phyloP scores from a whole-genome alignment of 2,888 invertebrate species.

The Eumacrocentrus americanus region DNA sequence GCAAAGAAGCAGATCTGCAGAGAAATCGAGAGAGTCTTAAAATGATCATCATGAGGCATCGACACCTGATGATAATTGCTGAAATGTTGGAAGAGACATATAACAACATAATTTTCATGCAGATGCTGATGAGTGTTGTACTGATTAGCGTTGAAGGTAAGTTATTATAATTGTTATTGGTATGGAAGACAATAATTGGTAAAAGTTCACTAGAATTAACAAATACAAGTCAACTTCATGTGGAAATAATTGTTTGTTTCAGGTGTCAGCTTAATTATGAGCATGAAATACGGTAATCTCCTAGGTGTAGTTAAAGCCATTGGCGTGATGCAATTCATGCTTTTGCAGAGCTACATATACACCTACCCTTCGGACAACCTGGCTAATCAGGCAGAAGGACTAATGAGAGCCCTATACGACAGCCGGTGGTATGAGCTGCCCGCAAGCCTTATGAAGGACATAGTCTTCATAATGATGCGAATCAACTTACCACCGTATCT shows the following conservation, averaged over 20 bases:
- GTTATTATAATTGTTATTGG: slow-evolving; percentile 10
- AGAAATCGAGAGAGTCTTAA: slow-evolving; percentile 27
- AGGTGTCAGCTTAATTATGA: slow-evolving; percentile 43
- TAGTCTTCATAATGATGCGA: slow-evolving; percentile 44
- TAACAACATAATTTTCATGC: slow-evolving; percentile 39
- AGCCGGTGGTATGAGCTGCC: slow-evolving; percentile 44
- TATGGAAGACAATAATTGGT: neutral
- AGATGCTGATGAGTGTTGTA: slow-evolving; percentile 37
- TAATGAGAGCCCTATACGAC: slow-evolving; percentile 39
- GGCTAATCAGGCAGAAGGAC: slow-evolving; percentile 38
- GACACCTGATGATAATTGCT: slow-evolving; percentile 34
- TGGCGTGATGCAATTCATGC: slow-evolving; percentile 35
- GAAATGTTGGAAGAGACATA: slow-evolving; percentile 36
- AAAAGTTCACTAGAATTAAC: too few species aligned
- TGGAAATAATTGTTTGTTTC: neutral
- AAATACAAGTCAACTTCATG: slow-evolving; percentile 1
- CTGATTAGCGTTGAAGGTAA: slow-evolving; percentile 38
- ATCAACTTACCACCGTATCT: slow-evolving; percentile 38
- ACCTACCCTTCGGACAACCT: slow-evolving; percentile 45
- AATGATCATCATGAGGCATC: slow-evolving; percentile 35
- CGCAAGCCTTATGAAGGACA: slow-evolving; percentile 34
- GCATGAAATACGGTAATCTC: slow-evolving; percentile 31
- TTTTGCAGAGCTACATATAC: slow-evolving; percentile 41
- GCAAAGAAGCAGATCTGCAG: slow-evolving; percentile 9
- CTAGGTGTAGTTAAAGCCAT: slow-evolving; percentile 34